These are phyloP conservation scores for Eretmochelys imbricata DNA, from an alignment of 2,113 vertebrate genomes.

Conservation along the genomic window DNA sequence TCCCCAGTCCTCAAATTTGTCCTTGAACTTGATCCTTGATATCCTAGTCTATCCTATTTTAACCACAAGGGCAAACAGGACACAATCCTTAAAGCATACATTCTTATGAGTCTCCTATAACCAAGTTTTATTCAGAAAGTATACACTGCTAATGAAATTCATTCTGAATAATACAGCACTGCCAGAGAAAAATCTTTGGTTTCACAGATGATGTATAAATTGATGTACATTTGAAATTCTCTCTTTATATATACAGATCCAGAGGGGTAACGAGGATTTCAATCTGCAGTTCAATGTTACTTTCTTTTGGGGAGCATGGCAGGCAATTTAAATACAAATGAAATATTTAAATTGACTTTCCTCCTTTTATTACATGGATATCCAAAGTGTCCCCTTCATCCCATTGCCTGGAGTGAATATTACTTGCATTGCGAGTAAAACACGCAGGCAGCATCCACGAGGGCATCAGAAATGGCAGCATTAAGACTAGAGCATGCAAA, in stretches of 20 bases:
- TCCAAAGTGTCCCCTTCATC: neutral
- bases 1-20: neutral
- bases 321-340: slow-evolving; percentile 25
- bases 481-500: neutral
- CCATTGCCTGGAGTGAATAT: neutral
- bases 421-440: neutral
- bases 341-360: slow-evolving; percentile 8
- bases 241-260: neutral
- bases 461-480: neutral
- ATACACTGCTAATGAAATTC: neutral
- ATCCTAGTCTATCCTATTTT: neutral
- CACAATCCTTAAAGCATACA: neutral
- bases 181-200: neutral
- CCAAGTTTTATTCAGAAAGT: neutral
- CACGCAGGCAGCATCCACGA: neutral
- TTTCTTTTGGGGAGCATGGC: neutral
- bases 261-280: neutral
- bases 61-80: neutral
- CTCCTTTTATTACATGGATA: neutral
- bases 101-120: neutral
- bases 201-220: neutral
- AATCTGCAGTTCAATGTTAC: neutral
- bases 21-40: neutral
- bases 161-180: neutral
- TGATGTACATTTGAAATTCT: slow-evolving; percentile 25